Percentiles rank a stretch among this genome's conserved stretches.
phyloP scores from a whole-genome alignment of 1,140 invertebrate genomes.

The Planococcus citri region DNA sequence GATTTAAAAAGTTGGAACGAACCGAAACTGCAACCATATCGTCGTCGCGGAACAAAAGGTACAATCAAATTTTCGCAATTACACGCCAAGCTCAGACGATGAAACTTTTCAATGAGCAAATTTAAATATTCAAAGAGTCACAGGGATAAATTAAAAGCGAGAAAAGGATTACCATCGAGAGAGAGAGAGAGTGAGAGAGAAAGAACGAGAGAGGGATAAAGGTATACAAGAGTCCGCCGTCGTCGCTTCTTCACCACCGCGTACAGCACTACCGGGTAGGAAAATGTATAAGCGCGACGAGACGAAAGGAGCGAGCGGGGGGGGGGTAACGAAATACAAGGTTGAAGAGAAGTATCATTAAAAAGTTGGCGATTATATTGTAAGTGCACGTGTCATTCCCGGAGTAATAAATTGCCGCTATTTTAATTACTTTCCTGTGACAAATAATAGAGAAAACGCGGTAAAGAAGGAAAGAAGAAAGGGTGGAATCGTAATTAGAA shows the following conservation, averaged over 20 bases:
- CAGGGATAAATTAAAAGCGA: conserved; percentile 2
- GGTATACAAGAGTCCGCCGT: too few relatives aligned
- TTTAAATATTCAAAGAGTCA: background rate
- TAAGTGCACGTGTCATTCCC: conserved; percentile 5
- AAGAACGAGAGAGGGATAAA: too few relatives aligned
- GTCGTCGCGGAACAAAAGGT: too few relatives aligned
- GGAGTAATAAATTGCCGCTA: conserved; percentile 6
- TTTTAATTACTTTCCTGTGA: conserved; percentile 7
- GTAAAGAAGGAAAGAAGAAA: background rate
- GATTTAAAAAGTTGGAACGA: too few relatives aligned
- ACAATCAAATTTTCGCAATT: background rate
- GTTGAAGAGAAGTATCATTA: background rate
- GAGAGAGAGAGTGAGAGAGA: too few relatives aligned
- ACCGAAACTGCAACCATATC: too few relatives aligned
- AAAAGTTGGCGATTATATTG: conserved; percentile 2
- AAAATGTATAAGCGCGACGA: background rate
- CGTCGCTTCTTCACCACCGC: too few relatives aligned
- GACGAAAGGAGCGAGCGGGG: background rate
- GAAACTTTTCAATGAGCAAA: background rate
- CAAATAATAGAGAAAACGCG: conserved; percentile 6
- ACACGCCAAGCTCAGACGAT: background rate
- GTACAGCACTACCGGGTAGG: too few relatives aligned
- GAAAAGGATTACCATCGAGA: background rate
- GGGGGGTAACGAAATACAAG: background rate
- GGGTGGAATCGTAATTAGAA: conserved; percentile 1